A percentile compares a stretch with the other conserved stretches of the same genome.
Conservation (phyloP, 2,888 invertebrate species). For the Metacarcinus magister region DNA sequence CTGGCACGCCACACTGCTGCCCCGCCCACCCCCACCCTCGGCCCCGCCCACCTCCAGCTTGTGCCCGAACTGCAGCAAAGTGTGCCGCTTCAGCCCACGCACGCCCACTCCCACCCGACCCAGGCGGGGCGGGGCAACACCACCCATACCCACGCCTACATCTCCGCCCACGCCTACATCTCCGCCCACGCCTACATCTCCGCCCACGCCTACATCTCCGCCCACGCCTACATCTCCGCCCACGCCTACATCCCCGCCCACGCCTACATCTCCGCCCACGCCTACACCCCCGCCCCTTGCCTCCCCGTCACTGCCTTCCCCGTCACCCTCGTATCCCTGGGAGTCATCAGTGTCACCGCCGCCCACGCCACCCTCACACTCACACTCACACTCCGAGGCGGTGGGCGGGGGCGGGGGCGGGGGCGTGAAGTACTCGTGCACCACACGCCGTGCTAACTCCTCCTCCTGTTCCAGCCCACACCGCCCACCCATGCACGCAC, state of each 20-base stretch:
- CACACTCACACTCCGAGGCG: not conserved
- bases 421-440: slow-evolving; percentile 80
- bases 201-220: too few species aligned
- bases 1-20: not conserved
- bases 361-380: not conserved
- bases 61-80: slow-evolving; percentile 61
- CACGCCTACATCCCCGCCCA: too few species aligned
- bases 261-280: not conserved
- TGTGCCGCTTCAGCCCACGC: slow-evolving; percentile 63
- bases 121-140: slow-evolving; percentile 67
- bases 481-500: slow-evolving; percentile 51
- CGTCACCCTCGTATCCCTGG: slow-evolving; percentile 78
- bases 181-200: too few species aligned
- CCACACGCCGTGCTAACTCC: slow-evolving; percentile 77
- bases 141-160: too few species aligned
- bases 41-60: not conserved
- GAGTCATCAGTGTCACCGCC: slow-evolving; percentile 71
- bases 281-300: slow-evolving; percentile 37
- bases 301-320: slow-evolving; percentile 75
- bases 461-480: slow-evolving; percentile 78
- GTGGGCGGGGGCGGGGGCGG: slow-evolving; percentile 55
- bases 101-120: slow-evolving; percentile 62
- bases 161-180: too few species aligned
- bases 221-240: too few species aligned
- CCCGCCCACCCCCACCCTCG: not conserved